A percentile compares a stretch with the other conserved stretches of the same genome.
These are phyloP conservation scores for Aradophagus sp. DNA, from an alignment of 1,140 invertebrate genomes.

Conservation along the genomic window DNA sequence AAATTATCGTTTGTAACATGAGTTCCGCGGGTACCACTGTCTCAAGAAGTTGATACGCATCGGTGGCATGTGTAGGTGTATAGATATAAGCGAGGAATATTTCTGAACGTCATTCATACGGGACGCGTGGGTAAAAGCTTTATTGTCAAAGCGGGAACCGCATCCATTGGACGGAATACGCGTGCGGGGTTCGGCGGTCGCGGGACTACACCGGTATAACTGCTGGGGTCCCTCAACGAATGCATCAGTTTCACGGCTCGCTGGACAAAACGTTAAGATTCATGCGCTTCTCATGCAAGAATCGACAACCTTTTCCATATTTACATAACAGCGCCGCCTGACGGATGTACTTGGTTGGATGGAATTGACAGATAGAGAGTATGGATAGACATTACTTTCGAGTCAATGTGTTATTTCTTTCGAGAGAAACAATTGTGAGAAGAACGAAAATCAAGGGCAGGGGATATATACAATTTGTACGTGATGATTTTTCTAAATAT, in stretches of 20 bases:
- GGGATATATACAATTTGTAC: no score
- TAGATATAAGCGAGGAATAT: constrained; percentile 42
- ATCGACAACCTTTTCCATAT: constrained; percentile 73
- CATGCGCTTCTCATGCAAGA: constrained; percentile 68
- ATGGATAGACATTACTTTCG: no score
- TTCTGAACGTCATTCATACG: constrained; percentile 55
- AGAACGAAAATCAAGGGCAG: constrained; percentile 2
- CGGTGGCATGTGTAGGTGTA: constrained; percentile 47
- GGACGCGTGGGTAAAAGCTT: constrained; percentile 67
- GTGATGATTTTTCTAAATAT: no score
- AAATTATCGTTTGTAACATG: constrained; percentile 35
- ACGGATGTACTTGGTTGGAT: constrained; percentile 61
- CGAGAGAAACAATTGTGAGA: no score
- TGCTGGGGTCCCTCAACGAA: constrained; percentile 66
- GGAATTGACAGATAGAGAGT: constrained; percentile 69
- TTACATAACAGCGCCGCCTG: constrained; percentile 70
- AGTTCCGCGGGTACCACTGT: constrained; percentile 30
- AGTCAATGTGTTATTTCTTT: no score
- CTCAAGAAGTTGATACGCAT: no score
- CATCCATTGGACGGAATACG: constrained; percentile 47
- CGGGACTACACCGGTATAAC: constrained; percentile 51
- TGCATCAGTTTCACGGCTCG: constrained; percentile 74
- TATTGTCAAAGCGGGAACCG: constrained; percentile 56
- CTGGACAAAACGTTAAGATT: constrained; percentile 70
- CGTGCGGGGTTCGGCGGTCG: constrained; percentile 34